Evolutionary conservation across 2,888 invertebrate genomes (phyloP), one percentile per base, ranked within the genome.

Genomic region (Philonicus albiceps): DNA sequence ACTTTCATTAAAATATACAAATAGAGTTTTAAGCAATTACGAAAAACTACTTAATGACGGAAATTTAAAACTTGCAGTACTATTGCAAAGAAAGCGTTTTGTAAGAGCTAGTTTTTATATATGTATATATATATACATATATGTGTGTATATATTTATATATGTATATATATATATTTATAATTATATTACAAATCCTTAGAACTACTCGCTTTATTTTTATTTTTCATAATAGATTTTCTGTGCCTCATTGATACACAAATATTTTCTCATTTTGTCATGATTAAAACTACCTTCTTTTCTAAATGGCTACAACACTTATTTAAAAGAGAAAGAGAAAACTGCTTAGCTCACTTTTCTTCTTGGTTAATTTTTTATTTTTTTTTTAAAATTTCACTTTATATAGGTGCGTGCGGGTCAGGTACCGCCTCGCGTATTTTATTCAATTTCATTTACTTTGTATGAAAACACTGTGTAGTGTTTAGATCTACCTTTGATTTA

Each of bases 311-410:
- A 81, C 81, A 81, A 81, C 81, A 81, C 64, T 55, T 81, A 81
- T 81, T 81, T 81, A 81, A 81, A 81, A 81, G 81, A 81, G 81
- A 80, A 53, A 81, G 81, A 64, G 34, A 81, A 83, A 78, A 84
- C 73, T 84, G 30, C 73, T 64, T 11, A 7, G 30, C 73, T 64
- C 22, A 7, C 27, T 64, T 72, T 43, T 73, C 37, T 30, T 13
- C 27, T 34, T 37, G 27, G 72, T 72, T 83, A 64, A 72, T 22
- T 19, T 83, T 7, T n/a, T n/a, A n/a, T n/a, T 13, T 64, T 55
- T 40, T 19, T 64, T 22, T 81, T 81, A 81, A 81, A 81, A 81
- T 30, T 80, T 49, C 55, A 81, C 78, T 81, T 81, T 76, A 27
- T 76, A 76, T 76, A 34, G 43, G 19, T 13, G 43, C 37, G 16